A percentile compares a stretch with the other conserved stretches of the same genome.
Conservation (phyloP, 2,888 invertebrate species). For the Athetis lepigone region DNA sequence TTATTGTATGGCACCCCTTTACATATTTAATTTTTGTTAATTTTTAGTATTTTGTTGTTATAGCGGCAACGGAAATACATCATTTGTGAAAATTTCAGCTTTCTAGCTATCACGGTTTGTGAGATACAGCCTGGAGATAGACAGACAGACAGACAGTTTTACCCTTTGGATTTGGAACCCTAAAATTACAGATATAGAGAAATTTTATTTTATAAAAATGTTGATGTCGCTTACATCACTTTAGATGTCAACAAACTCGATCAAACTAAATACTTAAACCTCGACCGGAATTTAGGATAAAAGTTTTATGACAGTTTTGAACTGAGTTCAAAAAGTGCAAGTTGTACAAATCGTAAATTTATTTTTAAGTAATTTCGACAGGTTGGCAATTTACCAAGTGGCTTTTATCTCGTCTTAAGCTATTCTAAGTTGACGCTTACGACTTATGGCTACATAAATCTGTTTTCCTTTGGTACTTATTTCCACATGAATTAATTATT, state of each 20-base stretch:
- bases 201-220: too few relatives aligned
- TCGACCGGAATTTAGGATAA: constrained; percentile 8
- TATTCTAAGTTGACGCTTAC: constrained; percentile 13
- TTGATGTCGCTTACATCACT: too few relatives aligned
- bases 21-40: too few relatives aligned
- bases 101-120: too few relatives aligned
- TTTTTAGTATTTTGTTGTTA: too few relatives aligned
- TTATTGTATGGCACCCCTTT: too few relatives aligned
- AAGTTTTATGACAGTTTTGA: constrained; percentile 4
- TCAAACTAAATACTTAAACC: neutral
- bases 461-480: constrained; percentile 1
- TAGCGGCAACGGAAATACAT: too few relatives aligned
- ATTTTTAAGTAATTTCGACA: constrained; percentile 22
- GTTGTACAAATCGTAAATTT: constrained; percentile 12
- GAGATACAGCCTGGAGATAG: too few relatives aligned
- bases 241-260: too few relatives aligned
- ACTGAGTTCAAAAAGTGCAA: constrained; percentile 10
- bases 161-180: too few relatives aligned
- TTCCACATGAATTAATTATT: neutral
- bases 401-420: constrained; percentile 20
- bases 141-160: too few relatives aligned
- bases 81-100: too few relatives aligned
- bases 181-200: neutral
- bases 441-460: constrained; percentile 19
- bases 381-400: constrained; percentile 21